Evolutionary conservation across 1,140 invertebrate genomes (phyloP).

Genomic region (Gonioctena quinquepunctata): DNA sequence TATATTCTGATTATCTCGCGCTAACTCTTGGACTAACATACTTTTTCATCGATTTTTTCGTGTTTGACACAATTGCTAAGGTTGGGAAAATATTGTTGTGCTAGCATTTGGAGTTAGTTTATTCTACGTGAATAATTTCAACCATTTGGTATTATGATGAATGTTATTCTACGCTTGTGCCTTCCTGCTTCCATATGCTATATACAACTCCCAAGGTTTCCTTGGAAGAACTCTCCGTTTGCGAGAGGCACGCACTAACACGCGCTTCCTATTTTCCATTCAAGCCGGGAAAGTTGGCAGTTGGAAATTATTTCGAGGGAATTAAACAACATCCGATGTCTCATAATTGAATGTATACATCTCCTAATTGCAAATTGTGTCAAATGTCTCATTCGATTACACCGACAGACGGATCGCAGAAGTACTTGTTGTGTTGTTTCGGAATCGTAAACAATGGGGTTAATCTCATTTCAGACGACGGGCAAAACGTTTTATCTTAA

Average conservation of each 20-base stretch:
- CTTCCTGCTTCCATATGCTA: background rate
- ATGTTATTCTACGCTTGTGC: background rate
- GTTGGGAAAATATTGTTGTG: no score
- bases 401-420: background rate
- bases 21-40: no score
- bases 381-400: background rate
- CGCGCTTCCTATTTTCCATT: background rate
- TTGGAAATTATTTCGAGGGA: background rate
- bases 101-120: no score
- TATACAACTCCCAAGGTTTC: background rate
- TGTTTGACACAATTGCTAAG: no score
- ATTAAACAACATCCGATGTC: background rate
- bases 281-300: background rate
- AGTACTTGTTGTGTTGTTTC: background rate
- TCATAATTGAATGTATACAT: background rate
- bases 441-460: background rate
- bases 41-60: no score
- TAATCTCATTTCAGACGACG: background rate
- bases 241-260: background rate
- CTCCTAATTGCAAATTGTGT: background rate
- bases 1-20: no score
- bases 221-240: background rate
- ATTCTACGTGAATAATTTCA: no score
- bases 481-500: background rate
- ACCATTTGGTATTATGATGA: no score